These are phyloP conservation scores for Empidonax alnorum DNA, from an alignment of 2,113 vertebrate species.

Conservation along the genomic window DNA sequence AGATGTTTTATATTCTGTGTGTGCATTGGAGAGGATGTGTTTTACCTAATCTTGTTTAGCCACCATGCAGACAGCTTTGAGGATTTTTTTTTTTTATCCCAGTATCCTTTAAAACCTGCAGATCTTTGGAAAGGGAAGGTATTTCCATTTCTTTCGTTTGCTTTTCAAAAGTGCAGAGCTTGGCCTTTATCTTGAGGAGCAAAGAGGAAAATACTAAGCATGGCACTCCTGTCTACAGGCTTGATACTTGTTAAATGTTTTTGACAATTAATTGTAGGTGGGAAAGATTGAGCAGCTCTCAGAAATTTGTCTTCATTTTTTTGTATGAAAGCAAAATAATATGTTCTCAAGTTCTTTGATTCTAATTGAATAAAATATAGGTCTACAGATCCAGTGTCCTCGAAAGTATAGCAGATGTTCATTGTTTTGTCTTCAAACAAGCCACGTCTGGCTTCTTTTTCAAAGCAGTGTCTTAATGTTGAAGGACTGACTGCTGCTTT, in stretches of 20 bases:
- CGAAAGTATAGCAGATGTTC: slow-evolving; percentile 54
- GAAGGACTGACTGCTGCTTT: neutral
- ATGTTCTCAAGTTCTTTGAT: slow-evolving; percentile 61
- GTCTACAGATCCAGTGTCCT: slow-evolving; percentile 62
- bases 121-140: slow-evolving; percentile 71
- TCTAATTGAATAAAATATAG: slow-evolving; percentile 70
- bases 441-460: slow-evolving; percentile 18
- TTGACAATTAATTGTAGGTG: slow-evolving; percentile 64
- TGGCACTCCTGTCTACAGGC: slow-evolving; percentile 73
- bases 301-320: slow-evolving; percentile 8
- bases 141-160: slow-evolving; percentile 80
- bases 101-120: slow-evolving; percentile 73
- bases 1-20: slow-evolving; percentile 82
- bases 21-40: slow-evolving; percentile 83
- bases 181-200: slow-evolving; percentile 63
- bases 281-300: neutral
- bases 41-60: slow-evolving; percentile 88
- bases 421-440: slow-evolving; percentile 56
- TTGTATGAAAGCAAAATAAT: slow-evolving; percentile 8
- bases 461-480: neutral
- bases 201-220: slow-evolving; percentile 71
- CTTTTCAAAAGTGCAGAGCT: slow-evolving; percentile 62
- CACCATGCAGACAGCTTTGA: slow-evolving; percentile 82
- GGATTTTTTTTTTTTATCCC: slow-evolving; percentile 73
- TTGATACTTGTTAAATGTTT: slow-evolving; percentile 81